Conservation (phyloP, 2,888 invertebrate genomes). For the Tipula vernalis region DNA sequence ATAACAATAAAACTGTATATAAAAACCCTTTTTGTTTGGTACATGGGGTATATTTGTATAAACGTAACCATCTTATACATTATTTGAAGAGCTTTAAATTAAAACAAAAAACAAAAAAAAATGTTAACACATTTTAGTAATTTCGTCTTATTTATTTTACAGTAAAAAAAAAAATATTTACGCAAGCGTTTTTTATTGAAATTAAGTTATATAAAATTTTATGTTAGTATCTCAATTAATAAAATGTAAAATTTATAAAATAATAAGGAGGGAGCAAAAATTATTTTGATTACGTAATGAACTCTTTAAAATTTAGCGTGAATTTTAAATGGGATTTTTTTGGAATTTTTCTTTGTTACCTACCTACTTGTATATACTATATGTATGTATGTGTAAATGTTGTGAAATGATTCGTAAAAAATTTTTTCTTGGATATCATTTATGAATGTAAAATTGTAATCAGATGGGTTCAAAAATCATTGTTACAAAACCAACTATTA, state of each 20-base stretch:
- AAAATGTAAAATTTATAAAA: not conserved
- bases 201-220: constrained; percentile 4
- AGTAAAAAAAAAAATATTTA: not conserved
- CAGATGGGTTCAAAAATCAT: no score
- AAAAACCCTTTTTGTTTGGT: not conserved
- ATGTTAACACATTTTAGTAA: not conserved
- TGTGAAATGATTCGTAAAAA: no score
- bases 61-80: not conserved
- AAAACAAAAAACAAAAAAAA: not conserved
- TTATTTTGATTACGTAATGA: not conserved
- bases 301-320: not conserved
- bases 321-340: not conserved
- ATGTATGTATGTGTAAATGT: no score
- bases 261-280: not conserved
- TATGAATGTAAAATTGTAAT: no score
- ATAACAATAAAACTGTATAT: not conserved
- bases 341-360: not conserved
- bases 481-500: no score
- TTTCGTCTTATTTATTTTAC: not conserved
- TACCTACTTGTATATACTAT: no score
- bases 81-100: not conserved
- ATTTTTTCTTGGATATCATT: no score
- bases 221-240: not conserved
- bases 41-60: not conserved
- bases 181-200: not conserved